Evolutionary conservation across 2,797 vertebrate species (phyloP).

Genomic region (Enteromius paludinosus): DNA sequence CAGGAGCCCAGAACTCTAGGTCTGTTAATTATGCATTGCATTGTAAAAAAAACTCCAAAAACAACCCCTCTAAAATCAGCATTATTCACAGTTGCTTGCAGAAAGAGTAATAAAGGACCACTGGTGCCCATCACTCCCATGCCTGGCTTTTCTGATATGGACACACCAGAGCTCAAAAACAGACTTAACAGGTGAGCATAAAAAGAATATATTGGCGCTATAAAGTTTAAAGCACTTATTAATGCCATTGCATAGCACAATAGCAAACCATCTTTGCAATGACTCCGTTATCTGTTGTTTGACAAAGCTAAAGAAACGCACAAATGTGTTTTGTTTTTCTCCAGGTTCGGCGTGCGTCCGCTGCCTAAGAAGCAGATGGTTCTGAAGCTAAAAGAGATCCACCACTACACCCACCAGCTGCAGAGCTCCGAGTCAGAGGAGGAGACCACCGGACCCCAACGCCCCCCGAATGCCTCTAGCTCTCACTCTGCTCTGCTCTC

Average conservation of each 20-base stretch:
- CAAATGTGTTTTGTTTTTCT: background rate
- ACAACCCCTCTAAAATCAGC: no score
- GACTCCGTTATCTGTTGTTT: background rate
- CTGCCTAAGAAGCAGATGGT: constrained; percentile 95
- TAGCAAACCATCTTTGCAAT: background rate
- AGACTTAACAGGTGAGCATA: constrained; percentile 86
- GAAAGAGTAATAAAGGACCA: constrained; percentile 62
- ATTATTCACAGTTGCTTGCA: constrained; percentile 61
- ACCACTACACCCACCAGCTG: constrained; percentile 93
- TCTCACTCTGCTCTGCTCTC: constrained; percentile 26
- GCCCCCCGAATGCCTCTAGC: background rate
- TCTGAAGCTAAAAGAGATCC: constrained; percentile 95
- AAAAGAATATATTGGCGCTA: background rate
- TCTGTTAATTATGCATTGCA: constrained; percentile 2
- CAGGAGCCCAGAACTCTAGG: background rate
- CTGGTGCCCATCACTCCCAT: constrained; percentile 87
- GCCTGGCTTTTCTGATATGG: constrained; percentile 92
- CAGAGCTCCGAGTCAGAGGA: constrained; percentile 82
- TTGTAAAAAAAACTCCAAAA: no score
- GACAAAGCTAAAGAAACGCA: background rate
- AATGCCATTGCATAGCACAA: background rate
- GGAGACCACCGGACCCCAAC: constrained; percentile 60
- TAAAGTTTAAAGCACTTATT: background rate
- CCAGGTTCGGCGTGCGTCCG: constrained; percentile 91
- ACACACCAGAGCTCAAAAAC: constrained; percentile 92